Percentiles rank a stretch among this genome's conserved stretches.
Evolutionary conservation across 2,888 invertebrate genomes (phyloP).

Genomic region (Atherix ibis): DNA sequence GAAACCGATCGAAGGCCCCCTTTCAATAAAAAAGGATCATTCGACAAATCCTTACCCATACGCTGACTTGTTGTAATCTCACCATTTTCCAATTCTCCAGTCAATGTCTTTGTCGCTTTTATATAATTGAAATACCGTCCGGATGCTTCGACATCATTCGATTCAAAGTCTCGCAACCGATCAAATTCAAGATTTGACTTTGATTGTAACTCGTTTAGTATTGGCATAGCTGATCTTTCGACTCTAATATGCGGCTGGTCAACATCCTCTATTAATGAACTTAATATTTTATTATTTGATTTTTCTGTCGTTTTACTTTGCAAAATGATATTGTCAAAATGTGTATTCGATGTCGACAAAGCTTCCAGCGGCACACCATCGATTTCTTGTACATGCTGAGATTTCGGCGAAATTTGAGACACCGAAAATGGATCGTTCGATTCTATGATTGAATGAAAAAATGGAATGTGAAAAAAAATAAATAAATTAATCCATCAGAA

Average conservation of each 20-base stretch:
- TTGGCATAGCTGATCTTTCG: constrained; percentile 41
- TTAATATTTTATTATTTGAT: no score
- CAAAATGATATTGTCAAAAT: constrained; percentile 12
- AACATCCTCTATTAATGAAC: no score
- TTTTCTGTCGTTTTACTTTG: constrained; percentile 24
- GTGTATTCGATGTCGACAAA: constrained; percentile 4
- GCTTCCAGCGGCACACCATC: constrained; percentile 4
- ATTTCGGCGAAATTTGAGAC: constrained; percentile 56
- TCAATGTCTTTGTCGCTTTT: constrained; percentile 26
- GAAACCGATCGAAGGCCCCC: constrained; percentile 31
- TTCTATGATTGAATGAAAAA: constrained; percentile 1
- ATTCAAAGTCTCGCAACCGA: constrained; percentile 18
- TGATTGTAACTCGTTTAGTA: constrained; percentile 38
- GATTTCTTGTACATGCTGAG: constrained; percentile 22
- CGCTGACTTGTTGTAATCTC: constrained; percentile 23
- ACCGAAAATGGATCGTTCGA: constrained; percentile 17
- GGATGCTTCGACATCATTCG: constrained; percentile 15
- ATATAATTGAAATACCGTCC: constrained; percentile 30
- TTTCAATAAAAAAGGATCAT: constrained; percentile 34
- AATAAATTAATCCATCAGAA: neutral
- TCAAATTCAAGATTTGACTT: constrained; percentile 21
- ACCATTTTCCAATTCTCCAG: constrained; percentile 15
- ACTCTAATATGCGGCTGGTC: constrained; percentile 32
- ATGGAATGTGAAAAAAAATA: constrained; percentile 3
- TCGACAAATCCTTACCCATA: constrained; percentile 19